Evolutionary conservation across 2,113 vertebrate species (phyloP).

Genomic region (Polypterus senegalus): DNA sequence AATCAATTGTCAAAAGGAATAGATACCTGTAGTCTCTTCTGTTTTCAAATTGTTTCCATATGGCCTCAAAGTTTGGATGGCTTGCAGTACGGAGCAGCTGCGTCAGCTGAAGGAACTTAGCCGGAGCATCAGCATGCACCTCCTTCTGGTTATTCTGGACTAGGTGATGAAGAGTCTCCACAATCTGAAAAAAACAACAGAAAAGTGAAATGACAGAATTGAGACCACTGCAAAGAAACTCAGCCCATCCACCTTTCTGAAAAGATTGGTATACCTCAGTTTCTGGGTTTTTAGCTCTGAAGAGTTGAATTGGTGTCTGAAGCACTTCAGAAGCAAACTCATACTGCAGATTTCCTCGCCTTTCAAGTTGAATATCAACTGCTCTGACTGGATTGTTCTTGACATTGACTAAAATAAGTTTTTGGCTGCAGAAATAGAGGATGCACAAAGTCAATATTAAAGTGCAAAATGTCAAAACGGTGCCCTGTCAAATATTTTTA

Average conservation of each 20-base stretch:
- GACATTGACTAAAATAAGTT: constrained; percentile 43
- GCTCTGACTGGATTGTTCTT: constrained; percentile 22
- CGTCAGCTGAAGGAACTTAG: constrained; percentile 45
- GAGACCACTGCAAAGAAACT: constrained; percentile 1
- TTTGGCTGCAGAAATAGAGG: constrained; percentile 38
- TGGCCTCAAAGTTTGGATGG: constrained; percentile 31
- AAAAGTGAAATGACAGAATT: neutral
- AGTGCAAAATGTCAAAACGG: too few species aligned
- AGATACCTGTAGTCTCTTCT: constrained; percentile 5
- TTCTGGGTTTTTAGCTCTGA: constrained; percentile 37
- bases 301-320: constrained; percentile 47
- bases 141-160: constrained; percentile 43
- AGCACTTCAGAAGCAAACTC: constrained; percentile 28
- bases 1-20: neutral
- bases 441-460: neutral
- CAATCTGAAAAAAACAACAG: constrained; percentile 39
- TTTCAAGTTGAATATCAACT: constrained; percentile 25
- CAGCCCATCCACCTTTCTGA: neutral
- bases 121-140: constrained; percentile 39
- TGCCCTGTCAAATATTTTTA: too few species aligned
- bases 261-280: constrained; percentile 39
- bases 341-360: constrained; percentile 41
- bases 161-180: constrained; percentile 48
- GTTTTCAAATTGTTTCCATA: constrained; percentile 44
- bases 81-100: constrained; percentile 44